phyloP scores from a whole-genome alignment of 1,140 invertebrate species.

The Orius insidiosus region DNA sequence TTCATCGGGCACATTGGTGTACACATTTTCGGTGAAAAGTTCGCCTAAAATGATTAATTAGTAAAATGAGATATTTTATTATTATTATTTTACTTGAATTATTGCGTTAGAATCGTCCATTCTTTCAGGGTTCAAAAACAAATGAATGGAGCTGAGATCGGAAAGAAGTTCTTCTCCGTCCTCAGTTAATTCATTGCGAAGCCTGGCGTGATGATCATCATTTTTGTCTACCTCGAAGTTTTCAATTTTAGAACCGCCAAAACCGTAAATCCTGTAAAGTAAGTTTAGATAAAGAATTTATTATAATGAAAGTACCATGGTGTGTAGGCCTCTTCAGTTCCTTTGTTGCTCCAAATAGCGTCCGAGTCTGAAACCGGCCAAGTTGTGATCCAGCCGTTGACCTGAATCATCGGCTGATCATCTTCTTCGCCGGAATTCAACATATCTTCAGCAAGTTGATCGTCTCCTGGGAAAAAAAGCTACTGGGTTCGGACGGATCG shows the following conservation, averaged over 20 bases:
- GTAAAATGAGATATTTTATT: no score
- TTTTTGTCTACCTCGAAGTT: not conserved
- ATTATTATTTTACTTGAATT: no score
- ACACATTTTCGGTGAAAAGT: no score
- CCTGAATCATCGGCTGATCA: constrained; percentile 12
- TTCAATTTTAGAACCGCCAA: not conserved
- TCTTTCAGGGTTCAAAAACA: constrained; percentile 15
- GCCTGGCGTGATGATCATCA: constrained; percentile 15
- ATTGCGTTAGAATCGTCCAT: constrained; percentile 4
- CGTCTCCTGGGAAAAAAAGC: constrained; percentile 21
- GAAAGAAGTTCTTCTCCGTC: constrained; percentile 21
- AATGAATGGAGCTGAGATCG: constrained; percentile 19
- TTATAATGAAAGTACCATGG: not conserved
- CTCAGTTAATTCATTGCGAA: constrained; percentile 18
- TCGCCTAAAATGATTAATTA: no score
- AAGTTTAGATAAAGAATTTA: not conserved
- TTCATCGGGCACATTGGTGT: no score
- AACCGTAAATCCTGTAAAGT: not conserved
- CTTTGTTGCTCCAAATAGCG: constrained; percentile 19
- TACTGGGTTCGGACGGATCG: not conserved
- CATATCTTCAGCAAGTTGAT: constrained; percentile 17
- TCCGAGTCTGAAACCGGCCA: constrained; percentile 15
- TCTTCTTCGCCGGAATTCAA: constrained; percentile 9
- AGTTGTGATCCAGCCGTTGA: constrained; percentile 18
- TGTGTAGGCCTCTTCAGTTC: not conserved